Evolutionary conservation across 2,113 vertebrate species (phyloP).

Genomic region (Apaloderma vittatum): DNA sequence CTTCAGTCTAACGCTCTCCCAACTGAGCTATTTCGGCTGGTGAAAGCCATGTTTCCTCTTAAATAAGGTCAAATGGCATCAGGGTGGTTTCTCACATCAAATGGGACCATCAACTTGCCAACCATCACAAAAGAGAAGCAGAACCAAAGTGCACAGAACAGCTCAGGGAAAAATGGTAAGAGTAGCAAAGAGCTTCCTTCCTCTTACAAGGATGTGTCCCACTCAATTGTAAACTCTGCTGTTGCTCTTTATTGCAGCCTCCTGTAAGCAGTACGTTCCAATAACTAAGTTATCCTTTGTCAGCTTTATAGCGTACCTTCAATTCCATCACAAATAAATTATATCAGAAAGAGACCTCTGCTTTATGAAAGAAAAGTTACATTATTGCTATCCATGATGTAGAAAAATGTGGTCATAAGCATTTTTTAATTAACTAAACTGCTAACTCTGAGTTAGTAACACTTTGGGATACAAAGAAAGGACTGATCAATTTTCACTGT

Average conservation of each 20-base stretch:
- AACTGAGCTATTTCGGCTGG: conserved; percentile 87
- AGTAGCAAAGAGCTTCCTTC: not conserved
- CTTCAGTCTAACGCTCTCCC: conserved; percentile 93
- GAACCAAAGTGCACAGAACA: not conserved
- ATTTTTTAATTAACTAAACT: not conserved
- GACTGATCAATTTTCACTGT: not conserved
- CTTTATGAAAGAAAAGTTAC: not conserved
- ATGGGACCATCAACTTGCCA: not conserved
- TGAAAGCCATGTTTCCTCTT: not conserved
- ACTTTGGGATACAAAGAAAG: not conserved
- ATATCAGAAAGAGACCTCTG: not conserved
- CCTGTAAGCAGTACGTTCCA: not conserved
- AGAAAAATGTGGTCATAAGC: not conserved
- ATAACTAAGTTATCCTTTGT: not conserved
- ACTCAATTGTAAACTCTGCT: not conserved
- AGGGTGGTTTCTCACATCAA: not conserved
- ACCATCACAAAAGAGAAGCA: not conserved
- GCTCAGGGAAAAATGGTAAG: not conserved
- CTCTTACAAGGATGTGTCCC: not conserved
- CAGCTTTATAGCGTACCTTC: not conserved
- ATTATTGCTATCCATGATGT: not conserved
- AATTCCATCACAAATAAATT: not conserved
- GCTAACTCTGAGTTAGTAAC: not conserved
- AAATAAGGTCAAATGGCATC: not conserved
- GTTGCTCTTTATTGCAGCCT: not conserved